Base-by-base conservation (phyloP, 23 tunicate genomes). In the Trididemnum clinides region DNA sequence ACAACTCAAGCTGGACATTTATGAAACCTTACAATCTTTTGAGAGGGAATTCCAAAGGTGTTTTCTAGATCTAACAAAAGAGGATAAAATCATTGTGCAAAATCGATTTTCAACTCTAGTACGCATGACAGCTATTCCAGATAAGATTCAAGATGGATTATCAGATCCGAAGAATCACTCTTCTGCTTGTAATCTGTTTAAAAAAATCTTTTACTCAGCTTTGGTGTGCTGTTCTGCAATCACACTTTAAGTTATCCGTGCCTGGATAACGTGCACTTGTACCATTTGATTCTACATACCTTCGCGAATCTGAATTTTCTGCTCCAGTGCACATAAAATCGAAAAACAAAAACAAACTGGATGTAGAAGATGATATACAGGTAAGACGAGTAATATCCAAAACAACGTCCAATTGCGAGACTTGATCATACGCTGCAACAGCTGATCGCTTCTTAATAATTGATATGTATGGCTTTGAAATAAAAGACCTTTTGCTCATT, bases 231-330 rank as follows among this genome's bases (percentile, higher is more conserved):
- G 66, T 83, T 63, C 39, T 64, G 5, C 31, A 1, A 18, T 65
- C 85, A 0, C 62, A 54, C 22, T 57, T 57, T 21, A 58, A 81
- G 33, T 28, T 78, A 54, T 58, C 85, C 28, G 19, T 7, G 38
- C 22, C 39, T 3, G 85, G 72, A 23, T 81, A 6, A n/a, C 85
- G 72, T 0, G 0, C 62, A 0, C 19, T 81, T 39, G 71, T 57
- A 10, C 86, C 86, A n/a, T 81, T 81, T 21, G 85, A 81, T 34
- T 65, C 85, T 19, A 81, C 85, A 29, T 81, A 81, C 30, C 83
- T 65, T 18, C 64, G 85, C 27, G 81, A 81, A 33, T 18, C 28
- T 64, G 85, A 0, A 27, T 64, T 0, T 82, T 82, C 59, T 34
- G 44, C 84, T 79, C 71, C 54, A 21, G 23, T 25, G 18, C 70